A percentile compares a stretch with the other conserved stretches of the same genome.
Evolutionary conservation across 2,113 vertebrate species (phyloP).

Genomic region (Meriones unguiculatus): DNA sequence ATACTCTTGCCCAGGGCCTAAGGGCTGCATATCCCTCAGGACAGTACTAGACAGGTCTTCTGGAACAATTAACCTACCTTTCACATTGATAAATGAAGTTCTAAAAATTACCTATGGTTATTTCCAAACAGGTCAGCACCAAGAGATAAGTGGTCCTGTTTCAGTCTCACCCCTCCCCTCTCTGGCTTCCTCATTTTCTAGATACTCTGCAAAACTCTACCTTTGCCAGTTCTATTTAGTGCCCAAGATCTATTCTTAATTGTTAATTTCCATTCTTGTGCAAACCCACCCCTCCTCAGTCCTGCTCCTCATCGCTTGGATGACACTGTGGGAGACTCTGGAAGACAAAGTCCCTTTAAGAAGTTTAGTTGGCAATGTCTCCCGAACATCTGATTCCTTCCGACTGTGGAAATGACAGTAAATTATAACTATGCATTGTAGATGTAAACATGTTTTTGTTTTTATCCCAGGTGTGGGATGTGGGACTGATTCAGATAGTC

Average conservation of each 20-base stretch:
- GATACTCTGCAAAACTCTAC: not conserved
- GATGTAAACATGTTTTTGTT: no score
- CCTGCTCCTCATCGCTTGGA: not conserved
- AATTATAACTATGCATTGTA: not conserved
- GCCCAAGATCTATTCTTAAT: not conserved
- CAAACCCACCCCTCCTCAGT: not conserved
- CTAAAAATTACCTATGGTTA: not conserved
- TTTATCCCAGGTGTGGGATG: no score
- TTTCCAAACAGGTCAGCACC: not conserved
- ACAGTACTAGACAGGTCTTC: not conserved
- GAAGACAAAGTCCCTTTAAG: not conserved
- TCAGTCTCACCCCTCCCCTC: no score
- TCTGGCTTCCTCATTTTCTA: not conserved
- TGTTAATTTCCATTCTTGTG: not conserved
- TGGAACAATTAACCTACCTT: not conserved
- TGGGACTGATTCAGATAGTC: no score
- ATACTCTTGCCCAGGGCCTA: not conserved
- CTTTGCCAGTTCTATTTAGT: not conserved
- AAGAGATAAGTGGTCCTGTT: not conserved
- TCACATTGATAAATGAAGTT: not conserved
- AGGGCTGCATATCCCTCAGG: not conserved
- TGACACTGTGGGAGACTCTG: not conserved
- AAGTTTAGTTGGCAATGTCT: not conserved
- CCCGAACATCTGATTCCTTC: not conserved
- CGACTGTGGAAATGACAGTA: not conserved